Percentiles rank a stretch among this genome's conserved stretches.
Evolutionary conservation across 2,113 vertebrate genomes (phyloP).

Genomic region (Urocitellus parryii): DNA sequence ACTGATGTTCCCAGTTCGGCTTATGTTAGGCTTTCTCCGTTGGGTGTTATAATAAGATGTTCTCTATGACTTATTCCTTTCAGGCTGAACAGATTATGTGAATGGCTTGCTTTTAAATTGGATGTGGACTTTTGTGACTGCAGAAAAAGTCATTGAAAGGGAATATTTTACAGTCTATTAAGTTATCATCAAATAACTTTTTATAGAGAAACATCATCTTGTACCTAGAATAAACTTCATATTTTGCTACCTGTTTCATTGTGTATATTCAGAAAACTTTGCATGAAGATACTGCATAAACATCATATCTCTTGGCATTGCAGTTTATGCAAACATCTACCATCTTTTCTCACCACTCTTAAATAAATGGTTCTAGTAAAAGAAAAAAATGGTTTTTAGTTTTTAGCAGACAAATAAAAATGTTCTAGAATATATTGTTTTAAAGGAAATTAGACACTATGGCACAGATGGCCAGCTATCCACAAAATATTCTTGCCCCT

Average conservation of each 20-base stretch:
- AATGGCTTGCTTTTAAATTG: slow-evolving; percentile 28
- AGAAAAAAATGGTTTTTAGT: background rate
- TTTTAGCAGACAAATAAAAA: background rate
- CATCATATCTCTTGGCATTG: background rate
- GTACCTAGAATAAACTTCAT: background rate
- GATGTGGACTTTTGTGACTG: background rate
- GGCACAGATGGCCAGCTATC: background rate
- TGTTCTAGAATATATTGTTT: background rate
- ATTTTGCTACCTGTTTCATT: background rate
- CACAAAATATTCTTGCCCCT: background rate
- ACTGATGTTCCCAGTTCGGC: background rate
- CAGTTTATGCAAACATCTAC: background rate
- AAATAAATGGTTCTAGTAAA: slow-evolving; percentile 18
- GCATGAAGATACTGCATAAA: background rate
- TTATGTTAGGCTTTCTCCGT: background rate
- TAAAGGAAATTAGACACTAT: background rate
- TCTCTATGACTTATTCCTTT: background rate
- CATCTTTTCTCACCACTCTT: background rate
- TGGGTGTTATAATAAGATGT: background rate
- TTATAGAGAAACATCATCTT: background rate
- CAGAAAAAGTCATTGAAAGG: background rate
- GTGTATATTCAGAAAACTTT: background rate
- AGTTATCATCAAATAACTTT: background rate
- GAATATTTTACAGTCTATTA: background rate
- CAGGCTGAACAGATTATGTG: background rate